These are phyloP conservation scores for Hucho hucho DNA, from an alignment of 2,113 vertebrate genomes.

Conservation along the genomic window DNA sequence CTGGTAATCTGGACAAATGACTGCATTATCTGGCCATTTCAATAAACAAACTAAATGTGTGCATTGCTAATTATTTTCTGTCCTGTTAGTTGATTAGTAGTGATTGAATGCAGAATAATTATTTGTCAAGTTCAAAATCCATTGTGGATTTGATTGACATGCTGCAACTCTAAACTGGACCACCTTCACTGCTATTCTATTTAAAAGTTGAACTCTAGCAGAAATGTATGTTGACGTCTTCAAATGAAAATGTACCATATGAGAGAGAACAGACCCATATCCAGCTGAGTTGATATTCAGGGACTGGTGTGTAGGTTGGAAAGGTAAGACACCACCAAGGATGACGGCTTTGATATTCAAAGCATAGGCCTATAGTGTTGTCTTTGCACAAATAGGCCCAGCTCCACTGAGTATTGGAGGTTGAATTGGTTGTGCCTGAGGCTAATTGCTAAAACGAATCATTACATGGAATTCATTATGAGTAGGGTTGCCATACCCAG, in stretches of 20 bases:
- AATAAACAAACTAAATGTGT: constrained; percentile 5
- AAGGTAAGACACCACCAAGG: constrained; percentile 47
- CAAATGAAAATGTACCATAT: constrained; percentile 45
- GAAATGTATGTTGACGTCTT: neutral
- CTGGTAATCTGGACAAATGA: constrained; percentile 48
- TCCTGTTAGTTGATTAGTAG: neutral
- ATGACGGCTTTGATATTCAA: constrained; percentile 58
- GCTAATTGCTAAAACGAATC: constrained; percentile 80
- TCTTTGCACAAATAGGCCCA: constrained; percentile 64
- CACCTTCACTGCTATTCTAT: too few relatives aligned
- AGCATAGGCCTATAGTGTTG: constrained; percentile 57
- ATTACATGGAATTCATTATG: constrained; percentile 79
- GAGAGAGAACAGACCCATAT: constrained; percentile 1
- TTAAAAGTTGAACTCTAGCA: too few relatives aligned
- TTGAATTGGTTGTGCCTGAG: constrained; percentile 75
- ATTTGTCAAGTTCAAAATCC: neutral
- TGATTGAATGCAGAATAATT: neutral
- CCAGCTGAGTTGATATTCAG: constrained; percentile 4
- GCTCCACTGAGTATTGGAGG: constrained; percentile 75
- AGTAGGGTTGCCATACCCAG: constrained; percentile 67
- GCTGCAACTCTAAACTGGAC: too few relatives aligned
- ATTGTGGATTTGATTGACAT: too few relatives aligned
- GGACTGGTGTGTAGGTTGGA: constrained; percentile 25
- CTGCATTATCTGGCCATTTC: constrained; percentile 32
- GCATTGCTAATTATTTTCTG: neutral